These are phyloP conservation scores for Eriosoma lanigerum DNA, from an alignment of 1,140 invertebrate genomes.

Conservation along the genomic window DNA sequence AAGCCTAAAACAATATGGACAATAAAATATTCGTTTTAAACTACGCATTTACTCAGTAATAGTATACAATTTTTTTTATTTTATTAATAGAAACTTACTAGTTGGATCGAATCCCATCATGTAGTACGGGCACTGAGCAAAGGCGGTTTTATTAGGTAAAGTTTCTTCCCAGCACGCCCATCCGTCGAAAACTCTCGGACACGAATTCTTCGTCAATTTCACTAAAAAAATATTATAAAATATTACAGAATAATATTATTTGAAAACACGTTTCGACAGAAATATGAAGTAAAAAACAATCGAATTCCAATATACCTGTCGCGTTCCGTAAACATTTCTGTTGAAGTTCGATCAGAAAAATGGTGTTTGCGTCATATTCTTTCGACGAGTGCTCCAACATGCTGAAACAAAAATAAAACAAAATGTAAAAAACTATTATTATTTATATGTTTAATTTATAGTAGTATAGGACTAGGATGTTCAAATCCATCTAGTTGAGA, in stretches of 20 bases:
- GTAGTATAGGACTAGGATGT: too few species aligned
- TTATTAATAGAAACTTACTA: constrained; percentile 59
- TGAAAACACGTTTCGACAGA: neutral
- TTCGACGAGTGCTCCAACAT: neutral
- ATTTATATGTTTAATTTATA: neutral
- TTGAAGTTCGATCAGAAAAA: constrained; percentile 16
- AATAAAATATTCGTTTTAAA: too few species aligned
- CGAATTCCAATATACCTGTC: neutral
- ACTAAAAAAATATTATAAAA: neutral
- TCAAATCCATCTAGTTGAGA: too few species aligned
- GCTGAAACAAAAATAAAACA: neutral
- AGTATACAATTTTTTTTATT: too few species aligned
- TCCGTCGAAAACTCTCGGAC: constrained; percentile 75
- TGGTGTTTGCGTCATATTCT: neutral
- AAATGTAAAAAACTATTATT: neutral
- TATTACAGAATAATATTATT: neutral
- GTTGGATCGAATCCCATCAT: constrained; percentile 73
- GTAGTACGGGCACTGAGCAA: constrained; percentile 73
- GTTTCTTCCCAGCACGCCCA: constrained; percentile 87
- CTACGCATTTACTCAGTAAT: too few species aligned
- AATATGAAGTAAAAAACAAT: too few species aligned
- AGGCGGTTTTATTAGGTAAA: constrained; percentile 70
- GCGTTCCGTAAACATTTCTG: neutral
- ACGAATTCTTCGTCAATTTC: constrained; percentile 57
- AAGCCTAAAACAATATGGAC: too few species aligned